These are phyloP conservation scores for Tiliacea citrago DNA, from an alignment of 2,888 invertebrate species.

Conservation along the genomic window DNA sequence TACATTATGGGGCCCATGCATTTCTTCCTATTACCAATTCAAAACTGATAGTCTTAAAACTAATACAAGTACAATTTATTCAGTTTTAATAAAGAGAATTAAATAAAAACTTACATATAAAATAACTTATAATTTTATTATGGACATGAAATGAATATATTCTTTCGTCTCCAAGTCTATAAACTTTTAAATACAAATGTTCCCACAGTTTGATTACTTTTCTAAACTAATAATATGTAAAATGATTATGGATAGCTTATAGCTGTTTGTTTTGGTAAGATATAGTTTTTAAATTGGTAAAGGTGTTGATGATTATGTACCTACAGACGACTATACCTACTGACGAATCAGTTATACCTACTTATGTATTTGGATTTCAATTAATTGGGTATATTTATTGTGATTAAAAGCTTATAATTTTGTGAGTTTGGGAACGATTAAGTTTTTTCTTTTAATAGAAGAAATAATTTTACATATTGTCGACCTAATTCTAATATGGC, in stretches of 20 bases:
- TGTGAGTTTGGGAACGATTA: not conserved
- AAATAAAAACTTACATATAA: slow-evolving; percentile 76
- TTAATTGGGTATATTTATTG: slow-evolving; percentile 21
- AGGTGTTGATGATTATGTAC: slow-evolving; percentile 29
- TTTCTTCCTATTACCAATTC: slow-evolving; percentile 74
- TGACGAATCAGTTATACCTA: slow-evolving; percentile 3
- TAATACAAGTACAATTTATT: slow-evolving; percentile 80
- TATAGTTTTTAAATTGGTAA: slow-evolving; percentile 37
- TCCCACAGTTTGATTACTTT: slow-evolving; percentile 78
- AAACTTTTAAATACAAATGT: slow-evolving; percentile 78
- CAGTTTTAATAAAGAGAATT: slow-evolving; percentile 80
- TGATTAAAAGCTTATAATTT: slow-evolving; percentile 16
- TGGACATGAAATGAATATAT: slow-evolving; percentile 77
- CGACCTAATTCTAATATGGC: too few relatives aligned
- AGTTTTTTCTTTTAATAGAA: not conserved
- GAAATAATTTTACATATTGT: not conserved
- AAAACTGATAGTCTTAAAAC: slow-evolving; percentile 72
- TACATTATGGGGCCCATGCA: slow-evolving; percentile 70
- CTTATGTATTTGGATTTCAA: slow-evolving; percentile 37
- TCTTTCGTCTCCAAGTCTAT: slow-evolving; percentile 74
- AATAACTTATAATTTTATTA: slow-evolving; percentile 79
- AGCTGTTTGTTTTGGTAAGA: slow-evolving; percentile 65
- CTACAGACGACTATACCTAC: not conserved
- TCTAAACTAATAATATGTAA: slow-evolving; percentile 68
- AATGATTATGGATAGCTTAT: slow-evolving; percentile 65